Evolutionary conservation across 2,113 vertebrate genomes (phyloP).

Genomic region (Oryzias woworae): DNA sequence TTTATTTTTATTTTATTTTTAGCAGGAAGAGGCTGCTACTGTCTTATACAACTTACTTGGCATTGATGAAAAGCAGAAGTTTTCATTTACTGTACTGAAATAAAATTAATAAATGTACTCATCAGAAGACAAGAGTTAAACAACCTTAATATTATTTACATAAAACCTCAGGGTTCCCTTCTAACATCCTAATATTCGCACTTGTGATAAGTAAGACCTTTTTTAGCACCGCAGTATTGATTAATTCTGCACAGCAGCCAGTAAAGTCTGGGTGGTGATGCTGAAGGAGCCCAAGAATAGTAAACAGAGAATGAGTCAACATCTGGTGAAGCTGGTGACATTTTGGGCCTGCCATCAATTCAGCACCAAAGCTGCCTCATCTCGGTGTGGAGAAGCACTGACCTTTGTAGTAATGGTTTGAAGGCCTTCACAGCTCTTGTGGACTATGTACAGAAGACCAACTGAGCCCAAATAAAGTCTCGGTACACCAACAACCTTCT

Average conservation of each 20-base stretch:
- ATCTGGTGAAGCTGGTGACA: constrained; percentile 52
- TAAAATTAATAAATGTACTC: no score
- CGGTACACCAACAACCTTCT: no score
- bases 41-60: no score
- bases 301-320: constrained; percentile 39
- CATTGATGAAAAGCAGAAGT: no score
- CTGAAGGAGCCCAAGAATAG: constrained; percentile 20
- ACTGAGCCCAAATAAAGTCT: neutral
- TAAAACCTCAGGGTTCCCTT: no score
- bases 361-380: constrained; percentile 30
- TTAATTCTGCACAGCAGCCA: constrained; percentile 31
- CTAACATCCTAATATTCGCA: neutral
- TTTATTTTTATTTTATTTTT: no score
- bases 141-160: no score
- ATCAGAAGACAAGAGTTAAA: no score
- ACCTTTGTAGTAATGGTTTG: constrained; percentile 56
- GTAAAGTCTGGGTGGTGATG: constrained; percentile 26
- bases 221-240: constrained; percentile 6
- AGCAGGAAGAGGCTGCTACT: no score
- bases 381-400: constrained; percentile 51
- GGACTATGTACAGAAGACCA: neutral
- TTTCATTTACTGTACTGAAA: no score
- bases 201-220: neutral
- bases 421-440: constrained; percentile 12
- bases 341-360: constrained; percentile 45